Conservation (phyloP, 2,113 vertebrate genomes). For the Scomber colias region DNA sequence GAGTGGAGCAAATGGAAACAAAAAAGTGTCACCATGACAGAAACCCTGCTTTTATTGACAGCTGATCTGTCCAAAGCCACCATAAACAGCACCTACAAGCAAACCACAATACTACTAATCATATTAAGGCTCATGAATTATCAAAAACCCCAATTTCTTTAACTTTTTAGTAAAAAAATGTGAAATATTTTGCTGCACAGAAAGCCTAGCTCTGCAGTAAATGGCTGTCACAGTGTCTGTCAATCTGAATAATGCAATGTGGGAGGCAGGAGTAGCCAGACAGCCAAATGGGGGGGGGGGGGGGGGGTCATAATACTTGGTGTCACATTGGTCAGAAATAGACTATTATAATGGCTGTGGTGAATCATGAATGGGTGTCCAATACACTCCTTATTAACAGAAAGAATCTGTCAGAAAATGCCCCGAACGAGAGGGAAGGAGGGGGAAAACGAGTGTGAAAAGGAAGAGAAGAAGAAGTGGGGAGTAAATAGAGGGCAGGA, state of each 20-base stretch:
- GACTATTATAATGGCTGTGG: slow-evolving; percentile 43
- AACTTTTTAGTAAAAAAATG: neutral
- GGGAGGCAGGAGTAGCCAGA: slow-evolving; percentile 31
- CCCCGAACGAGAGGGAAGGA: neutral
- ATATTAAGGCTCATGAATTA: neutral
- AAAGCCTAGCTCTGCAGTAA: slow-evolving; percentile 21
- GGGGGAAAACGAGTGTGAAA: neutral
- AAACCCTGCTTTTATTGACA: slow-evolving; percentile 1
- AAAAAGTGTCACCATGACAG: neutral
- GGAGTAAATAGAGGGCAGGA: slow-evolving; percentile 15
- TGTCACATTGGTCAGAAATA: slow-evolving; percentile 57
- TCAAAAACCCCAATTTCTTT: slow-evolving; percentile 5
- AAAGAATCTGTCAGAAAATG: slow-evolving; percentile 33
- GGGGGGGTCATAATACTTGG: slow-evolving; percentile 11
- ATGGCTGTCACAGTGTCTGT: slow-evolving; percentile 30
- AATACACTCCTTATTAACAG: slow-evolving; percentile 33
- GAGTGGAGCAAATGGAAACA: neutral
- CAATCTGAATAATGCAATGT: slow-evolving; percentile 44
- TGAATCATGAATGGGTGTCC: slow-evolving; percentile 37
- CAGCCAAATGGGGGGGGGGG: neutral
- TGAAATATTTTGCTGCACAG: neutral
- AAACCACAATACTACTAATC: slow-evolving; percentile 6
- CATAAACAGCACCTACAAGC: neutral
- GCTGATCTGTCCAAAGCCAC: neutral
- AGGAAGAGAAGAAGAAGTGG: slow-evolving; percentile 1